phyloP scores from a whole-genome alignment of 2,888 invertebrate species.

The Temnothorax ravouxi region DNA sequence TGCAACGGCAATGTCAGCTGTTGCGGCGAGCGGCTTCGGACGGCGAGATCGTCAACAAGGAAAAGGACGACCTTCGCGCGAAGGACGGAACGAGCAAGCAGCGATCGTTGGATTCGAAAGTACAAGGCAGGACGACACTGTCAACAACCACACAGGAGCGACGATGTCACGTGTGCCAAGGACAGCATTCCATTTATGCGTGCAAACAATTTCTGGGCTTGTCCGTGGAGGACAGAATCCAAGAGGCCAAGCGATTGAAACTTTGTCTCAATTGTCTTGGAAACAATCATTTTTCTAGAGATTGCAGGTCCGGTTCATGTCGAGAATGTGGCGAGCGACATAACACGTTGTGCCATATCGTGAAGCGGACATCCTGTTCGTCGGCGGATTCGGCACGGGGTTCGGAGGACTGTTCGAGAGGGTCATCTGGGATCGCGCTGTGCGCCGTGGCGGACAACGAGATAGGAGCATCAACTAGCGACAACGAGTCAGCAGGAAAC shows the following conservation, averaged over 20 bases:
- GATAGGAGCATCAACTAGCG: too few relatives aligned
- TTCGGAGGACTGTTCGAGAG: too few relatives aligned
- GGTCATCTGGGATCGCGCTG: too few relatives aligned
- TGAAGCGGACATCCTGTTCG: too few relatives aligned
- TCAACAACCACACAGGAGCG: background rate
- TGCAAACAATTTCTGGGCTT: background rate
- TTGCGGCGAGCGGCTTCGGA: background rate
- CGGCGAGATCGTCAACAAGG: rapidly evolving
- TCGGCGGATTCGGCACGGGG: too few relatives aligned
- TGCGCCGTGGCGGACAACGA: too few relatives aligned
- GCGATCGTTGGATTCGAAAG: background rate
- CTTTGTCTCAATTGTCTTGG: too few relatives aligned
- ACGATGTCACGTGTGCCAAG: background rate
- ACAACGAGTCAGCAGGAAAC: too few relatives aligned
- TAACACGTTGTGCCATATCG: too few relatives aligned
- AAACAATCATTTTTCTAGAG: too few relatives aligned
- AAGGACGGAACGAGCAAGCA: background rate
- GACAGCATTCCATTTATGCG: background rate
- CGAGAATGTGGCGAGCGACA: too few relatives aligned
- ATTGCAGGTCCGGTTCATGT: too few relatives aligned
- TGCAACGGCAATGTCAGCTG: background rate
- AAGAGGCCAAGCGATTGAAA: background rate
- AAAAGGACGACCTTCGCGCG: rapidly evolving
- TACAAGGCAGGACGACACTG: background rate
- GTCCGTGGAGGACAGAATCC: background rate